Conservation (phyloP, 2,113 vertebrate species). For the Channa maculata region DNA sequence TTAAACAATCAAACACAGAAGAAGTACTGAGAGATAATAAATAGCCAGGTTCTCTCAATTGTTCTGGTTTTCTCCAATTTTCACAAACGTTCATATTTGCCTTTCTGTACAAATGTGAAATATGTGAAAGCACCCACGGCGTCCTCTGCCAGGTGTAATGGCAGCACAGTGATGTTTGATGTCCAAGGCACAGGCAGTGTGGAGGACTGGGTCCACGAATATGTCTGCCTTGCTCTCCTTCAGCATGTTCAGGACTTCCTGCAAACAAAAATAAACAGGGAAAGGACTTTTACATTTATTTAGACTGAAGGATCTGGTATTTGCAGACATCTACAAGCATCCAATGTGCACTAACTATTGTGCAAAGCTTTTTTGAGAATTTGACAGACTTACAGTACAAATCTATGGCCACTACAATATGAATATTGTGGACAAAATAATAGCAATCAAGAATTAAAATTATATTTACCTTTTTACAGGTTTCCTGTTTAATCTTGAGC, state of each 20-base stretch:
- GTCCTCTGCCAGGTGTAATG: slow-evolving; percentile 92
- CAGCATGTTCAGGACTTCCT: slow-evolving; percentile 98
- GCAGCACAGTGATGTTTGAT: slow-evolving; percentile 98
- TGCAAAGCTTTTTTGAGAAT: too few species aligned
- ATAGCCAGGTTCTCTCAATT: too few species aligned
- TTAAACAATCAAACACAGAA: background rate
- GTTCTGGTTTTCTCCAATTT: background rate
- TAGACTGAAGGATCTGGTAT: too few species aligned
- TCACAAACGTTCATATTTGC: background rate
- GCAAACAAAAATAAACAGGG: background rate
- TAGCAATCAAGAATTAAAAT: too few species aligned
- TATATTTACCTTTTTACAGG: slow-evolving; percentile 91
- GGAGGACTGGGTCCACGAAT: slow-evolving; percentile 97
- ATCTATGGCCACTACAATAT: too few species aligned
- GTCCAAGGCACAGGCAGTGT: slow-evolving; percentile 96
- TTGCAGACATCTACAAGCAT: too few species aligned
- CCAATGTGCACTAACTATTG: too few species aligned
- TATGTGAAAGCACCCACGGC: slow-evolving; percentile 83
- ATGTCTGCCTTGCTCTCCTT: slow-evolving; percentile 99
- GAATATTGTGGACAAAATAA: too few species aligned
- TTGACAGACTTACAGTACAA: too few species aligned
- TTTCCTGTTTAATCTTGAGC: slow-evolving; percentile 91
- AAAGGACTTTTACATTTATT: too few species aligned
- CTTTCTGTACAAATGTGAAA: background rate
- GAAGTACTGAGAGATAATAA: too few species aligned